Conservation (phyloP, 2,113 vertebrate species). For the rabbit (Oryctolagus cuniculus) region mOryCun1.1 NC_091432.1:137965001-137965500, state of each 20-base stretch:
- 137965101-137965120: too few relatives aligned
- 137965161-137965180: too few relatives aligned
- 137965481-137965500: neutral
- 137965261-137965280: neutral
- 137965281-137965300: neutral
- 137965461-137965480: neutral
- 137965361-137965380: constrained; percentile 30
- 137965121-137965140: too few relatives aligned
- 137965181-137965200: neutral
- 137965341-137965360: neutral
- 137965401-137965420: neutral
- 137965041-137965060: too few relatives aligned
- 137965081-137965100: too few relatives aligned
- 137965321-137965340: constrained; percentile 30
- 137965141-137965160: too few relatives aligned
- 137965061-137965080: too few relatives aligned
- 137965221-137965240: neutral
- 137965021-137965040: too few relatives aligned
- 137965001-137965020: too few relatives aligned
- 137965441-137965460: neutral
- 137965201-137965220: too few relatives aligned
- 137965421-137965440: neutral
- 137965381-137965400: constrained; percentile 45
- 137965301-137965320: neutral
- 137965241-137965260: neutral